Percentiles rank a stretch among this genome's conserved stretches.
These are phyloP conservation scores for Schizopygopsis pylzovi DNA, from an alignment of 2,797 vertebrate species.

Conservation along the genomic window DNA sequence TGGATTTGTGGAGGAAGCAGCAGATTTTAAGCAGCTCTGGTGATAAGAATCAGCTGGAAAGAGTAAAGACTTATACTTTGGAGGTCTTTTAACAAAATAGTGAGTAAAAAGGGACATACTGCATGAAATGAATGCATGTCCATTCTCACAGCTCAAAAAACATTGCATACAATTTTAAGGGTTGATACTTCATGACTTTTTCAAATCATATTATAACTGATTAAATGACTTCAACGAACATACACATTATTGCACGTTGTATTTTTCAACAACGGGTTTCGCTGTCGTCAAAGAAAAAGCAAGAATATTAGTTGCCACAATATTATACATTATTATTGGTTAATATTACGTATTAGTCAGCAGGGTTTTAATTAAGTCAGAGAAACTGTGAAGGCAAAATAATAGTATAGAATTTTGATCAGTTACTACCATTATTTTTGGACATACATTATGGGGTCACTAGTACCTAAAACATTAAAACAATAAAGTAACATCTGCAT, in stretches of 20 bases:
- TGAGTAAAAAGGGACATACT: constrained; percentile 19
- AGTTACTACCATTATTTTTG: not conserved
- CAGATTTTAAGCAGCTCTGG: constrained; percentile 41
- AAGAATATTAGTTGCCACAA: not conserved
- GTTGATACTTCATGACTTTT: not conserved
- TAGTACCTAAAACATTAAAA: not conserved
- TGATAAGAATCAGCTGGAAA: constrained; percentile 32
- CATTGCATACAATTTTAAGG: not conserved
- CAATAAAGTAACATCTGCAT: not conserved
- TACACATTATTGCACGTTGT: not conserved
- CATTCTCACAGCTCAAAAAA: not conserved
- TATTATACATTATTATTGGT: not conserved
- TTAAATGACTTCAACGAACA: not conserved
- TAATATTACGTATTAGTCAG: not conserved
- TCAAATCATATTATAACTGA: not conserved
- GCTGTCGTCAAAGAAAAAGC: not conserved
- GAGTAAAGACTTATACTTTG: constrained; percentile 59
- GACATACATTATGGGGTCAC: not conserved
- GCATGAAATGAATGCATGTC: not conserved
- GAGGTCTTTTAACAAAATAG: constrained; percentile 56
- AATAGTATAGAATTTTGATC: not conserved
- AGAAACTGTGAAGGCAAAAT: not conserved
- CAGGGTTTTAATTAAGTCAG: not conserved
- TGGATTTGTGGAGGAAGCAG: constrained; percentile 42
- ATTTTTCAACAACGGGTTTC: not conserved